Base-by-base conservation (phyloP, 2,797 vertebrate genomes). In the Adelosebastes latens region DNA sequence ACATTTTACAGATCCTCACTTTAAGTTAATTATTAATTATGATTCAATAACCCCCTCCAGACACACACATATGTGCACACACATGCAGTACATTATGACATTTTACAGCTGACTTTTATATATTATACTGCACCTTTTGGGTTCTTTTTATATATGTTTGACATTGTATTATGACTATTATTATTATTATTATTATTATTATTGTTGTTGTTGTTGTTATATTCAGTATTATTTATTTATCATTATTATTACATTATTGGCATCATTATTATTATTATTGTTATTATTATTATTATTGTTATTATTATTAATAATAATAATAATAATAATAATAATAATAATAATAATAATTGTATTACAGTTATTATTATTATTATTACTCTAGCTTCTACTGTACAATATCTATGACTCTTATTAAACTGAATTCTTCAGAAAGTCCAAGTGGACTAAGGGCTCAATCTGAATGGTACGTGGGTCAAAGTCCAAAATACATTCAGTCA, bases 21-120 rank as follows among this genome's bases (percentile, higher is more conserved):
- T 68, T 66, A 60, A 60, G 22, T 60, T 11, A 66, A 70, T 63
- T 73, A 29, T 58, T 71, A 36, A 75, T 75, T 42, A 64, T 49
- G 6, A 56, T 14, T 61, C 61, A 78, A 27, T 55, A 58, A 52
- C n/a, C 6, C 22, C 11, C 8, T 36, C 7, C 22, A 29, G 55
- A 36, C n/a, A 58, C 16, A 39, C n/a, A 63, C 32, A 34, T 49
- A 60, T 25, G 36, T 6, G 31, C 22, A 34, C 24, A 32, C 20
- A 25, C 27, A 66, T n/a, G 32, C 29, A 58, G 3, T 68, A 49
- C 5, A 53, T 31, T 46, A 32, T 24, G 25, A 9, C 11, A 58
- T 70, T 49, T 58, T 49, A 39, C 11, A 65, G 20, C 4, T 29
- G 29, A 58, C 32, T 12, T 42, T 8, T 8, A 7, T 27, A 16